These are phyloP conservation scores for Cryptosula pallasiana DNA, from an alignment of 2,888 invertebrate genomes.

Conservation along the genomic window DNA sequence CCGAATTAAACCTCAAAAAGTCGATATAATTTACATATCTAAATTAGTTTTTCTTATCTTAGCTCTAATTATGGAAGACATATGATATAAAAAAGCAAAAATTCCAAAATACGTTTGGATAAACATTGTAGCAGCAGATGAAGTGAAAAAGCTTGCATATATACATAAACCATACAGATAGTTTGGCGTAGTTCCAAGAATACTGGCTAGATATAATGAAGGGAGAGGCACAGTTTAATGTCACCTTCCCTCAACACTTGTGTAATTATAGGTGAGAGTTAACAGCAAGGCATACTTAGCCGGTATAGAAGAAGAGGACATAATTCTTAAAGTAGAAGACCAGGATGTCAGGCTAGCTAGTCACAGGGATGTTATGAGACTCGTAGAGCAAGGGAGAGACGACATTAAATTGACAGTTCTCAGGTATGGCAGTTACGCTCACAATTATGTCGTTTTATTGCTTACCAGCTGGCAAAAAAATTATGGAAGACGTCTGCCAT, in stretches of 20 bases:
- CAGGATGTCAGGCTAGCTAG: slow-evolving; percentile 8
- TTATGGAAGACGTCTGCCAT: too few species aligned
- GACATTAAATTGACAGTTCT: neutral
- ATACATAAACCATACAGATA: too few species aligned
- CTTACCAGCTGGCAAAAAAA: too few species aligned
- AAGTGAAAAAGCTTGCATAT: too few species aligned
- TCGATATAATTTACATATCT: neutral
- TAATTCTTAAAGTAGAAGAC: neutral
- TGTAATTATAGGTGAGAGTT: slow-evolving; percentile 1
- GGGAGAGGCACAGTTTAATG: too few species aligned
- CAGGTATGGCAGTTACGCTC: too few species aligned
- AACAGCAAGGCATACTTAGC: slow-evolving; percentile 15
- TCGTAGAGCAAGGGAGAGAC: slow-evolving; percentile 5
- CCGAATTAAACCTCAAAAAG: neutral
- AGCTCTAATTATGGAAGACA: neutral
- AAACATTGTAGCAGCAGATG: too few species aligned
- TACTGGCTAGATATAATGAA: too few species aligned
- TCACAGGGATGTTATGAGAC: neutral
- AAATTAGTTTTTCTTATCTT: neutral
- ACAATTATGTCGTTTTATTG: too few species aligned
- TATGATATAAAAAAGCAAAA: too few species aligned
- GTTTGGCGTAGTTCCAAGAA: too few species aligned
- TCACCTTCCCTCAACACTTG: neutral
- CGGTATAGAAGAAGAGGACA: slow-evolving; percentile 14
- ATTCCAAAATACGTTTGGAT: too few species aligned